Base-by-base conservation (phyloP, 2,888 invertebrate genomes). In the Agriopis marginaria region DNA sequence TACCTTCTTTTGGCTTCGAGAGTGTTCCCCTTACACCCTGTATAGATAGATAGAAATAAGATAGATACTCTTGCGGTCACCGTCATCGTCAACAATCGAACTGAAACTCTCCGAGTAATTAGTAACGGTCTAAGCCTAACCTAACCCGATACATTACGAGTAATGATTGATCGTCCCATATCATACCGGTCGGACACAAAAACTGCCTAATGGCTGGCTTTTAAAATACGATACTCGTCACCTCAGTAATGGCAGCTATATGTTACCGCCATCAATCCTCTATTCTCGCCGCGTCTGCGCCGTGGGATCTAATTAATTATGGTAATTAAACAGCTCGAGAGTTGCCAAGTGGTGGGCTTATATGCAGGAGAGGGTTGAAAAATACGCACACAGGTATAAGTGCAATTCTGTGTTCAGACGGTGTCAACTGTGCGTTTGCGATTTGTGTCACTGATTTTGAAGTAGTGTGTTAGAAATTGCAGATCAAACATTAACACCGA, bases 301-400 rank as follows among this genome's bases (percentile, higher is more conserved):
- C 79, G 82, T 87, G 89, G 88, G 89, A 87, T 90, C 91, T 90
- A 90, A 94, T 93, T 94, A 92, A 93, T 93, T 93, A 92, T 89
- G 89, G 90, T 90, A 93, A 93, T 94, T 93, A 92, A 91, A 90
- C 90, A 88, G 81, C 79, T 83, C 82, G 85, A 87, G 87, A 83
- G 84, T 84, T 84, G 79, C 75, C 76, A 76, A 80, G 79, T 81
- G 78, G 44, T 44, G 55, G 78, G 10, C 10, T 63, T 42, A n/a
- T 44, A 23, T 84, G 81, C 76, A 79, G 75, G 80, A 75, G 78
- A 81, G 74, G 59, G 55, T n/a, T 73, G 74, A 72, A 74, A 77
- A 79, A 79, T 81, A 78, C 81, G 75, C 81, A 84, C 80, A 81
- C 81, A 75, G 75, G 78, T 73, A 23, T 23, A 69, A 79, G 79